These are phyloP conservation scores for Atta texana DNA, from an alignment of 1,140 invertebrate species.

Conservation along the genomic window DNA sequence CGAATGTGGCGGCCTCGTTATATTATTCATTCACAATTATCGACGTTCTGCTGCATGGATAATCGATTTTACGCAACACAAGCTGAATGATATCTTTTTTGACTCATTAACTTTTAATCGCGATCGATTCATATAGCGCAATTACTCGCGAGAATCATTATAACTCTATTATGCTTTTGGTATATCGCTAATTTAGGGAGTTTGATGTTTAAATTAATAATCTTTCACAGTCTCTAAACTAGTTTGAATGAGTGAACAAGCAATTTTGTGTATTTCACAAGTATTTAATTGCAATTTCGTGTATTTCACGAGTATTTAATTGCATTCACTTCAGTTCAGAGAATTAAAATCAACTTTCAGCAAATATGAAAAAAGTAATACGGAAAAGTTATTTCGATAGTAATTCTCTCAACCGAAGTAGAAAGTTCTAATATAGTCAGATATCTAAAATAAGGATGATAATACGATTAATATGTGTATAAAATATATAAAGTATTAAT, in stretches of 20 bases:
- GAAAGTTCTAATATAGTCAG: background rate
- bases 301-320: background rate
- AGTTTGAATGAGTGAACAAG: background rate
- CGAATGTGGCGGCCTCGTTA: background rate
- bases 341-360: background rate
- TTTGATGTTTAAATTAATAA: slow-evolving; percentile 8
- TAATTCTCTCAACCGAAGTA: background rate
- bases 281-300: background rate
- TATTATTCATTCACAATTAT: slow-evolving; percentile 20
- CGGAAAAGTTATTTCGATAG: background rate
- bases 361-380: too few relatives aligned
- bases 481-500: background rate
- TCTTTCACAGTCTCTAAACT: background rate
- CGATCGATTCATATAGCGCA: background rate
- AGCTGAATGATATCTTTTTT: background rate
- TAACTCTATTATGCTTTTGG: background rate
- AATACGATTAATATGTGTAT: background rate
- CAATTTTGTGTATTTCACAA: background rate
- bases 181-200: background rate
- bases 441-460: background rate
- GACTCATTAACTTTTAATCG: background rate
- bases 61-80: background rate
- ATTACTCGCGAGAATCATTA: background rate
- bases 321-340: background rate
- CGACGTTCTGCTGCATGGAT: background rate